These are phyloP conservation scores for Heterodera carotae DNA, from an alignment of 1,140 invertebrate genomes.

Conservation along the genomic window DNA sequence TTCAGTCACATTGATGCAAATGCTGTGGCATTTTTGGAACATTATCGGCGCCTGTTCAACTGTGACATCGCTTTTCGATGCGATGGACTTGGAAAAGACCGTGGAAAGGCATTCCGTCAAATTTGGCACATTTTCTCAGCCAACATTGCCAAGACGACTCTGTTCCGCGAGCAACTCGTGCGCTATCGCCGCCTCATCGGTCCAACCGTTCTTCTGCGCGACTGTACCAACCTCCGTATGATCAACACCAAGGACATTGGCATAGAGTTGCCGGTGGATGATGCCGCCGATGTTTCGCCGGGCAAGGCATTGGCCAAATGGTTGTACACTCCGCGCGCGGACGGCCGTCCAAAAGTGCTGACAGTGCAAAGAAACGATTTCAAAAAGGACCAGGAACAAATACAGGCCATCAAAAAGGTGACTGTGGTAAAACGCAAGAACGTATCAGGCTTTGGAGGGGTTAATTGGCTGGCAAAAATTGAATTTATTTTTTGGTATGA, in stretches of 20 bases:
- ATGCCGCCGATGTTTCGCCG: neutral
- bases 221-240: neutral
- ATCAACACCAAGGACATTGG: neutral
- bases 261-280: neutral
- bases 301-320: neutral
- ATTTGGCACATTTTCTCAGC: neutral
- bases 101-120: neutral
- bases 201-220: neutral
- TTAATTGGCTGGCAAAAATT: no score
- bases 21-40: neutral
- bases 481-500: no score
- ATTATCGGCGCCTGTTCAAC: neutral
- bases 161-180: neutral
- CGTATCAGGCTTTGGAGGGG: no score
- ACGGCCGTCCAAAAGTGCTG: neutral
- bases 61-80: neutral
- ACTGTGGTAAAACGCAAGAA: no score
- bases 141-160: neutral
- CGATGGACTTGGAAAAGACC: neutral
- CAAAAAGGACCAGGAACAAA: neutral
- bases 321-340: neutral
- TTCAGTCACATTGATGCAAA: neutral
- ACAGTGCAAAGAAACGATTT: neutral
- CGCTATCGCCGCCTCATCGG: neutral
- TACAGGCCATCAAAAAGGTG: no score